A percentile compares a stretch with the other conserved stretches of the same genome.
Conservation (phyloP, 2,113 vertebrate species). For the Nanorana parkeri region DNA sequence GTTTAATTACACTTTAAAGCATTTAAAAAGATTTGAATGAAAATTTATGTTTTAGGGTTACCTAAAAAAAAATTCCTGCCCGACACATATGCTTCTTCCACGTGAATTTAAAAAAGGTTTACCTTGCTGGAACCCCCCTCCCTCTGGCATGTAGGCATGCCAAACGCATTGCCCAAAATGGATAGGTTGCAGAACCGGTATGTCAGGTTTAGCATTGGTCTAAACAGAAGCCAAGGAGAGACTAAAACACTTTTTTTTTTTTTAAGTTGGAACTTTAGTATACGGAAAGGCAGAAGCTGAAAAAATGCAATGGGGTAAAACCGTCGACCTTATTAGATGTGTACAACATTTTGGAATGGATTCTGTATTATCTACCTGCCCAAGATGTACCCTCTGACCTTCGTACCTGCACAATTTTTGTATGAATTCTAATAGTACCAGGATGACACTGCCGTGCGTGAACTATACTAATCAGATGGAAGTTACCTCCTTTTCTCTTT, state of each 20-base stretch:
- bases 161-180: not conserved
- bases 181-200: conserved; percentile 40
- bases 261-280: not conserved
- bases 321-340: not conserved
- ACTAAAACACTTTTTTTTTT: not conserved
- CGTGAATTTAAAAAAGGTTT: not conserved
- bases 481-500: not conserved
- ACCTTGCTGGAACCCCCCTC: not conserved
- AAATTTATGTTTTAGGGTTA: no score
- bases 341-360: not conserved
- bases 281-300: not conserved
- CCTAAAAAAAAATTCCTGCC: not conserved
- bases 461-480: not conserved
- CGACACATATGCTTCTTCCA: not conserved
- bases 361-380: not conserved
- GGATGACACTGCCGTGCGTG: not conserved
- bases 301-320: not conserved
- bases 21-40: no score
- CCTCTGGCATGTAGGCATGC: conserved; percentile 21
- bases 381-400: not conserved
- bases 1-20: no score
- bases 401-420: not conserved
- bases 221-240: not conserved
- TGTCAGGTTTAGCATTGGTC: not conserved
- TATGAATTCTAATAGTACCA: conserved; percentile 7